Conservation (phyloP, 2,888 invertebrate species). For the Zonitis immaculata region DNA sequence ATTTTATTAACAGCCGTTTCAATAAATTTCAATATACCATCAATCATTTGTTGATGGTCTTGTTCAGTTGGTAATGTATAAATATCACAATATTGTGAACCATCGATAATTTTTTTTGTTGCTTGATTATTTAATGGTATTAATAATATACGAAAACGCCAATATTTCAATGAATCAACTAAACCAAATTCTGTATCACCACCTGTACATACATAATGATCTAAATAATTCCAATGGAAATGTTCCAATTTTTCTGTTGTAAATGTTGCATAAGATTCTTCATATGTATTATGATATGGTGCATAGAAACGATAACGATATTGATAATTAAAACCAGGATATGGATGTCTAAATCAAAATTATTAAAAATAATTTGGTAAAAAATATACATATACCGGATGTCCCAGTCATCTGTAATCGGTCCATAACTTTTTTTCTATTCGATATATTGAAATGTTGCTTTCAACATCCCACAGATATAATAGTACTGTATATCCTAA, state of each 20-base stretch:
- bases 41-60: constrained; percentile 61
- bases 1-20: constrained; percentile 88
- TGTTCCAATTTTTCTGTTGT: constrained; percentile 92
- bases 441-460: too few species aligned
- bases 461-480: too few species aligned
- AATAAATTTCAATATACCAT: constrained; percentile 75
- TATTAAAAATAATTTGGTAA: constrained; percentile 8
- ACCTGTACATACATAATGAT: constrained; percentile 92
- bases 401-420: too few species aligned
- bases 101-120: constrained; percentile 73
- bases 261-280: constrained; percentile 91
- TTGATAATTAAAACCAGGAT: constrained; percentile 87
- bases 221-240: constrained; percentile 97
- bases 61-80: constrained; percentile 62
- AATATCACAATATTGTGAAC: constrained; percentile 74
- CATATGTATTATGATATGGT: constrained; percentile 87
- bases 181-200: constrained; percentile 89
- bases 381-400: too few species aligned
- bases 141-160: constrained; percentile 79
- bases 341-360: constrained; percentile 71
- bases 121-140: constrained; percentile 77
- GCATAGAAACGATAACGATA: constrained; percentile 91
- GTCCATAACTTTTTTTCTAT: too few species aligned
- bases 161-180: constrained; percentile 66
- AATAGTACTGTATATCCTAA: too few species aligned